A percentile compares a stretch with the other conserved stretches of the same genome.
Conservation (phyloP, 2,797 vertebrate genomes). For the Syncerus caffer region DNA sequence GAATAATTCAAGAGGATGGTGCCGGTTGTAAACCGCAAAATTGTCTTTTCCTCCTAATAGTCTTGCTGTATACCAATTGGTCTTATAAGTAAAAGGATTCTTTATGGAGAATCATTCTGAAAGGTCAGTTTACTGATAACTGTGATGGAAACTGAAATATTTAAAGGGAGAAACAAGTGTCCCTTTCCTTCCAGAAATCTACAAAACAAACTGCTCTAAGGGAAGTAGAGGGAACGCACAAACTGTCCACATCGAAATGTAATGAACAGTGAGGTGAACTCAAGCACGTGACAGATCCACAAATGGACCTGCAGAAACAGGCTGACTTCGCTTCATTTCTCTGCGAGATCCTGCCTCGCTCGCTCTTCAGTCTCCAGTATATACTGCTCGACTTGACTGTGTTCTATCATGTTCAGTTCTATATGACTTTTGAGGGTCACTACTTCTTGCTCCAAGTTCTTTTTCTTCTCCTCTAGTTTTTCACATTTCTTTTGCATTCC, state of each 20-base stretch:
- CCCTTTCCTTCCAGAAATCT: neutral
- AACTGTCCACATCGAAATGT: accelerated
- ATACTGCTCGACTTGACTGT: slow-evolving; percentile 85
- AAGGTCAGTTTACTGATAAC: neutral
- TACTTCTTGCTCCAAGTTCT: slow-evolving; percentile 89
- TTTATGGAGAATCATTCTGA: neutral
- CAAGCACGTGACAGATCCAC: too few species aligned
- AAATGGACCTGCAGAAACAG: neutral
- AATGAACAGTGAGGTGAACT: too few species aligned
- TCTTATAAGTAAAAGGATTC: slow-evolving; percentile 26
- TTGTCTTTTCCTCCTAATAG: neutral
- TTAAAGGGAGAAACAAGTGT: neutral
- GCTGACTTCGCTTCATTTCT: slow-evolving; percentile 90
- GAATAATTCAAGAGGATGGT: neutral
- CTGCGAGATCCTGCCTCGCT: slow-evolving; percentile 87
- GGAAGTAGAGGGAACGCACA: neutral
- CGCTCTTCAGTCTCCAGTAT: slow-evolving; percentile 88
- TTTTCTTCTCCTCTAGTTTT: slow-evolving; percentile 83
- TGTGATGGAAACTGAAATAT: neutral
- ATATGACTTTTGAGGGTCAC: slow-evolving; percentile 82
- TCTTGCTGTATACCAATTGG: neutral
- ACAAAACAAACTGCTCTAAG: neutral
- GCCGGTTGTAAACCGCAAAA: neutral
- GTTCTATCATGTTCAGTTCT: slow-evolving; percentile 84
- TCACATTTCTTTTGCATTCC: slow-evolving; percentile 80